Conservation (phyloP, 2,797 vertebrate species). For the Xiphorhynchus erythropygius region DNA sequence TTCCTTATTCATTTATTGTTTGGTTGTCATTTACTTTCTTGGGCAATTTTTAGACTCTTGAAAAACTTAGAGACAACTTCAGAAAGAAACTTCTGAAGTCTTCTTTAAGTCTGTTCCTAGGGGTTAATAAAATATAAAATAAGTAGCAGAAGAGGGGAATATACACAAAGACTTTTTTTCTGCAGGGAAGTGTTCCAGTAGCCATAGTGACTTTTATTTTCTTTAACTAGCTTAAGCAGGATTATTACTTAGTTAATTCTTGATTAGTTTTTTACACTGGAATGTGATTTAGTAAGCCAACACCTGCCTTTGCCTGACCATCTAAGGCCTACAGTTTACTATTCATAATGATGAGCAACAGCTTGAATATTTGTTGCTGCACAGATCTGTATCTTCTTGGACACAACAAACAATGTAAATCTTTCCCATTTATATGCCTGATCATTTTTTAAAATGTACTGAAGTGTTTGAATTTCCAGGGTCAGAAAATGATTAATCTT, state of each 20-base stretch:
- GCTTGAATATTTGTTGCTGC: background rate
- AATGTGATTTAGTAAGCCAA: constrained; percentile 20
- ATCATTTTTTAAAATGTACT: constrained; percentile 31
- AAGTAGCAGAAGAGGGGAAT: background rate
- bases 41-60: background rate
- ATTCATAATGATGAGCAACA: constrained; percentile 13
- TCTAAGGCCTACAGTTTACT: constrained; percentile 24
- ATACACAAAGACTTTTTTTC: background rate
- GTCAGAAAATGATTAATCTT: constrained; percentile 65
- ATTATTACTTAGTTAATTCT: constrained; percentile 22
- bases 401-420: constrained; percentile 2
- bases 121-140: background rate
- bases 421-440: constrained; percentile 42
- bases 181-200: background rate
- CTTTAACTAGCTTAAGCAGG: background rate
- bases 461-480: constrained; percentile 54
- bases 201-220: background rate
- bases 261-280: background rate
- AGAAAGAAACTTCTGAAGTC: background rate
- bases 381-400: constrained; percentile 15
- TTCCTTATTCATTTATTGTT: background rate
- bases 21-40: background rate
- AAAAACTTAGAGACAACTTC: background rate
- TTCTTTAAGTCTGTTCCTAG: background rate
- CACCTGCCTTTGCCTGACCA: background rate